phyloP scores from a whole-genome alignment of 1,140 invertebrate species.

The Hyles vespertilio region DNA sequence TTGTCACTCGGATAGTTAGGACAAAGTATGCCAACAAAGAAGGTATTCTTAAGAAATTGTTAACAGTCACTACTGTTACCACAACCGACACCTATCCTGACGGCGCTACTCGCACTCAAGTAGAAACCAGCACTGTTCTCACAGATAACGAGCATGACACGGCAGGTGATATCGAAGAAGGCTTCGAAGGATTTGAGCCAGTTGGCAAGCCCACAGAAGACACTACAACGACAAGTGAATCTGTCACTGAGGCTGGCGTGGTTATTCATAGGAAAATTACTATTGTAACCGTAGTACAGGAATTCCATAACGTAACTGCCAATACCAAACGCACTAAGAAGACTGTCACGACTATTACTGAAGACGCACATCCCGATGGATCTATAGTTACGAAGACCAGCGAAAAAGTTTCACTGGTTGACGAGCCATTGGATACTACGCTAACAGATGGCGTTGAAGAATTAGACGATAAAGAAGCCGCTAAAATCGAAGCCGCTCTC shows the following conservation, averaged over 20 bases:
- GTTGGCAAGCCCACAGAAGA: constrained; percentile 38
- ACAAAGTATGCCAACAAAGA: constrained; percentile 54
- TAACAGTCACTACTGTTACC: constrained; percentile 55
- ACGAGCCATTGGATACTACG: constrained; percentile 20
- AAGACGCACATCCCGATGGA: constrained; percentile 64
- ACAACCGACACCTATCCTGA: constrained; percentile 70
- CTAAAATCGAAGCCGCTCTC: constrained; percentile 29
- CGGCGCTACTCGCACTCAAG: constrained; percentile 57
- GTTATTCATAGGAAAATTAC: constrained; percentile 51
- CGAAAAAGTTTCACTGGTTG: constrained; percentile 47
- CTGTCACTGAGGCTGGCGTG: constrained; percentile 38
- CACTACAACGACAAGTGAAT: constrained; percentile 38
- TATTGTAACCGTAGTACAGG: constrained; percentile 42
- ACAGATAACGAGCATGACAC: constrained; percentile 44
- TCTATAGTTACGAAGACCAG: constrained; percentile 57
- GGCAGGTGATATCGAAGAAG: constrained; percentile 30
- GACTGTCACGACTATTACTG: constrained; percentile 52
- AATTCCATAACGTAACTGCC: constrained; percentile 30
- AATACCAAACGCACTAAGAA: constrained; percentile 51
- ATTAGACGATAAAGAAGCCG: neutral
- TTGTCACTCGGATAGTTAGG: constrained; percentile 53
- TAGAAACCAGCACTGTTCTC: constrained; percentile 50
- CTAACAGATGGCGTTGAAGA: constrained; percentile 4
- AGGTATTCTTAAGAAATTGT: constrained; percentile 56
- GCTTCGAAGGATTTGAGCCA: constrained; percentile 46